These are phyloP conservation scores for Puma concolor DNA, from an alignment of 2,113 vertebrate species.

Conservation along the genomic window DNA sequence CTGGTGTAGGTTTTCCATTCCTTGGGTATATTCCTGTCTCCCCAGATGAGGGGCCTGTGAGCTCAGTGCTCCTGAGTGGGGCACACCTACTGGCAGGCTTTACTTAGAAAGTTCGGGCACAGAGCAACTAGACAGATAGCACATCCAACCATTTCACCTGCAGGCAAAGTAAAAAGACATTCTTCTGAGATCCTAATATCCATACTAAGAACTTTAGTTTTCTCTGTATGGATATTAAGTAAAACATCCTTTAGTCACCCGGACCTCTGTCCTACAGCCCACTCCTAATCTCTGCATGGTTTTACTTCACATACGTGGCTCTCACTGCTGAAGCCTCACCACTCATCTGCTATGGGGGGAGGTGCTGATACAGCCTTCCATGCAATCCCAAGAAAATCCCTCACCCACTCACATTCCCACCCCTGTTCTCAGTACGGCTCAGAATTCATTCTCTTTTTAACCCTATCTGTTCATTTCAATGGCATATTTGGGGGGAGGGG, in stretches of 20 bases:
- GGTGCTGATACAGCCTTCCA: background rate
- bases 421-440: background rate
- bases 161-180: background rate
- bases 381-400: background rate
- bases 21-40: background rate
- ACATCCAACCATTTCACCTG: background rate
- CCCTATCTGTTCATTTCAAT: background rate
- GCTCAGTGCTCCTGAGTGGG: background rate
- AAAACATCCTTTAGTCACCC: background rate
- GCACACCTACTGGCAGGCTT: background rate
- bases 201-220: background rate
- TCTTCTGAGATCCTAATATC: background rate
- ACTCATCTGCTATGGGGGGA: background rate
- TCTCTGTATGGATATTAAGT: background rate
- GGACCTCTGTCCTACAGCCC: background rate
- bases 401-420: background rate
- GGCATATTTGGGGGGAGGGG: background rate
- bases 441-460: background rate
- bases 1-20: background rate
- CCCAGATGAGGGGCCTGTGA: background rate
- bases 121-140: background rate
- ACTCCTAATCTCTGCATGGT: background rate
- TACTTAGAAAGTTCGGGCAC: background rate
- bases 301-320: background rate
- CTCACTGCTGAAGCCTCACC: background rate